These are phyloP conservation scores for Lithophane leautieri DNA, from an alignment of 2,888 invertebrate genomes.

Conservation along the genomic window DNA sequence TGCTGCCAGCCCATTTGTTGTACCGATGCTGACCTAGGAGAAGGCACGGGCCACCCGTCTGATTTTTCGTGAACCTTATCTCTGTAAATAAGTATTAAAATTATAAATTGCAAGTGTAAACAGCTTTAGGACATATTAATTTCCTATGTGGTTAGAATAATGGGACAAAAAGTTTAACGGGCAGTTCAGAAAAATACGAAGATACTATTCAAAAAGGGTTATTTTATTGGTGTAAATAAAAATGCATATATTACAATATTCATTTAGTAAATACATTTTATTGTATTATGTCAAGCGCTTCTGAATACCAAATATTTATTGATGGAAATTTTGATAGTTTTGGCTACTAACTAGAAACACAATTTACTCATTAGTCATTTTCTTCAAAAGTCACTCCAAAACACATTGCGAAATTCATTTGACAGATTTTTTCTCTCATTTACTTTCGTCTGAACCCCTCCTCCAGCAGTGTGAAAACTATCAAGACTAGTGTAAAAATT, in stretches of 20 bases:
- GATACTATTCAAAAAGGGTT: background rate
- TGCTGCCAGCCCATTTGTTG: conserved; percentile 63
- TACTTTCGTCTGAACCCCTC: background rate
- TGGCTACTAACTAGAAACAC: background rate
- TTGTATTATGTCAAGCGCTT: background rate
- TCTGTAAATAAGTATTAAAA: conserved; percentile 9
- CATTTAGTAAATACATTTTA: background rate
- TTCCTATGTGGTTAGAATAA: background rate
- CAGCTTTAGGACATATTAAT: background rate
- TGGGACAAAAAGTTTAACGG: background rate
- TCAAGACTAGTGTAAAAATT: background rate
- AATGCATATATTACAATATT: background rate
- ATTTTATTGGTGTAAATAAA: background rate
- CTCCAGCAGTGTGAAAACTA: background rate
- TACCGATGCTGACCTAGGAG: conserved; percentile 41
- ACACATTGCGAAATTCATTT: background rate
- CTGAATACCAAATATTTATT: background rate
- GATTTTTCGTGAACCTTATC: conserved; percentile 4
- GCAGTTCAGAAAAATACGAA: background rate
- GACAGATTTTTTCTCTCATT: background rate
- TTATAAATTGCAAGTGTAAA: background rate
- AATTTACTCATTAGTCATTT: background rate
- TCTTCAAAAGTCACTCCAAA: background rate
- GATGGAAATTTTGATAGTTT: background rate
- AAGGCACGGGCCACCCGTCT: conserved; percentile 7